phyloP scores from a whole-genome alignment of 35 echinoderm and acorn worm genomes.

The Stichopus chloronotus region DNA sequence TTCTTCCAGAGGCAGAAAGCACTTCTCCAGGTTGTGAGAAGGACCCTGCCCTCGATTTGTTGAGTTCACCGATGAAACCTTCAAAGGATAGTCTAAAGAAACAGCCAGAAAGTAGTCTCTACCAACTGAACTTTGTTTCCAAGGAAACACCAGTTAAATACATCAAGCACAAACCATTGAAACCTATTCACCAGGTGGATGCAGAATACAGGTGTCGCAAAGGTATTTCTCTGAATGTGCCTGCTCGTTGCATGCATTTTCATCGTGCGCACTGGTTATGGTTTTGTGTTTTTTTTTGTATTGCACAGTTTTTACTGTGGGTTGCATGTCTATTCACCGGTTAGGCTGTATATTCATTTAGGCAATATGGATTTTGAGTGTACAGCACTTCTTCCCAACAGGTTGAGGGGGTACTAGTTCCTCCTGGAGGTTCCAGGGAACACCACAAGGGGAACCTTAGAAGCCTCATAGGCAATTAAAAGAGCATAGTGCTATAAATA shows the following conservation, averaged over 20 bases:
- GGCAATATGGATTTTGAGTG: no score
- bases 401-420: no score
- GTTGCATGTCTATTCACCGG: background rate
- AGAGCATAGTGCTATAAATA: no score
- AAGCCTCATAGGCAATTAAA: no score
- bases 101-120: background rate
- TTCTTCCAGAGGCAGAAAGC: background rate
- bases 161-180: constrained; percentile 82
- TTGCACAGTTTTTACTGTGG: background rate
- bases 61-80: background rate
- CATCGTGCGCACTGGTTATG: background rate
- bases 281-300: background rate
- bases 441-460: no score
- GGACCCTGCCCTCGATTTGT: background rate
- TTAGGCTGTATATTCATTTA: no score
- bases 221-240: constrained; percentile 61
- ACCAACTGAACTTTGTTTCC: constrained; percentile 28
- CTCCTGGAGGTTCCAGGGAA: no score
- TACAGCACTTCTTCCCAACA: no score
- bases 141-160: constrained; percentile 67
- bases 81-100: background rate
- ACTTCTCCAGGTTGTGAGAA: background rate
- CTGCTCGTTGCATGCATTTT: constrained; percentile 5
- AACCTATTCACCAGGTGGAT: constrained; percentile 90
- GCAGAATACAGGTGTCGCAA: constrained; percentile 82